phyloP scores from a whole-genome alignment of 2,797 vertebrate genomes.

The Falco novaeseelandiae region DNA sequence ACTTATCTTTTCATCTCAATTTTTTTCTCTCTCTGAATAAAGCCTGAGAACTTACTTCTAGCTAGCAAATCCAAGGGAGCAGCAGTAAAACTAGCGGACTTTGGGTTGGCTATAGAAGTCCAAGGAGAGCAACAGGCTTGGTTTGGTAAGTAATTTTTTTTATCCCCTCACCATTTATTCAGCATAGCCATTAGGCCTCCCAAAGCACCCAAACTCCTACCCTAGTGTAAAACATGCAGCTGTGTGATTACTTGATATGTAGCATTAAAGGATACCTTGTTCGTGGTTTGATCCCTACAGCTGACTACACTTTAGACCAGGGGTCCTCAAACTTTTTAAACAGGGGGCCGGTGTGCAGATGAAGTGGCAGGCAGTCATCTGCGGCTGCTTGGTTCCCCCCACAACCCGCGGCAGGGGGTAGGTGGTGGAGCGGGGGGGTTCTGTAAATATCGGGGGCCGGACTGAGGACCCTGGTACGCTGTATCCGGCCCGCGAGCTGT shows the following conservation, averaged over 20 bases:
- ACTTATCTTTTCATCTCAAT: constrained; percentile 51
- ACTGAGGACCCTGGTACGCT: too few species aligned
- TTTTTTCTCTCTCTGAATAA: constrained; percentile 71
- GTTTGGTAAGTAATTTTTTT: constrained; percentile 87
- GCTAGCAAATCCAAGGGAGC: constrained; percentile 98
- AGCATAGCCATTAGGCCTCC: neutral
- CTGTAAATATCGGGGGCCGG: too few species aligned
- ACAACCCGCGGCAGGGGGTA: too few species aligned
- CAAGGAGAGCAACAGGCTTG: constrained; percentile 97
- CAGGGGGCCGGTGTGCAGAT: too few species aligned
- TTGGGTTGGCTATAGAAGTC: constrained; percentile 95
- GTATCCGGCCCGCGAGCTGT: too few species aligned
- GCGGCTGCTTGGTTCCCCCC: too few species aligned
- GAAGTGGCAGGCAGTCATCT: too few species aligned
- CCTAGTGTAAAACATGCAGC: neutral
- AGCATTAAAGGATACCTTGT: neutral
- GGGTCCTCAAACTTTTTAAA: neutral
- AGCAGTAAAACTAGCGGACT: constrained; percentile 96
- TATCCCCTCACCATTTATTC: neutral
- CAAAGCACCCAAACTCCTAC: fast-evolving
- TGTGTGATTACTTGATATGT: neutral
- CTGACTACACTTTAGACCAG: neutral
- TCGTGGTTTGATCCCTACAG: neutral
- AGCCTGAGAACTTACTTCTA: constrained; percentile 97
- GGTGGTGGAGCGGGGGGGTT: too few species aligned